A percentile compares a stretch with the other conserved stretches of the same genome.
Conservation (phyloP, 2,888 invertebrate species). For the Biston betularia region DNA sequence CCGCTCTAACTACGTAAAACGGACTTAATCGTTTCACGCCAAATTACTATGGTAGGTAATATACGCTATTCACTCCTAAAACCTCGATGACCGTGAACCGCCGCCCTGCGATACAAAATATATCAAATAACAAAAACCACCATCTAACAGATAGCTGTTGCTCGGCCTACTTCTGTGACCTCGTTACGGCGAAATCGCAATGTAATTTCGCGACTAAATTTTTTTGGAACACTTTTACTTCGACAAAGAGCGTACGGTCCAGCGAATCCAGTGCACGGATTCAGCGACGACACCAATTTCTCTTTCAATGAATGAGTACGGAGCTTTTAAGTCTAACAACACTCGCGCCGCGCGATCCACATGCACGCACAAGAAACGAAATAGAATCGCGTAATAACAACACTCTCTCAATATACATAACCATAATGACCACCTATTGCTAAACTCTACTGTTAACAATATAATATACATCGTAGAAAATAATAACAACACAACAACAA, state of each 20-base stretch:
- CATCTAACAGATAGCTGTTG: constrained; percentile 80
- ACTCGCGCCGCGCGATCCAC: constrained; percentile 39
- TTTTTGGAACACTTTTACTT: constrained; percentile 86
- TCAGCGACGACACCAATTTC: constrained; percentile 83
- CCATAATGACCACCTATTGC: background rate
- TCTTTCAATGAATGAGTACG: constrained; percentile 76
- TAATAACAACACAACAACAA: constrained; percentile 3
- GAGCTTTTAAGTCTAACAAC: constrained; percentile 55
- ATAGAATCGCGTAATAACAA: background rate
- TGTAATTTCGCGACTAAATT: constrained; percentile 84
- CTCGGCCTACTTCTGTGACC: constrained; percentile 82
- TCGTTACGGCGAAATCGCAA: constrained; percentile 84
- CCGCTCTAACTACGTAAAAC: constrained; percentile 47
- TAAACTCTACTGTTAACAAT: background rate
- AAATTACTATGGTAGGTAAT: constrained; percentile 48
- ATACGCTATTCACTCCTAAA: constrained; percentile 53
- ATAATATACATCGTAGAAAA: background rate
- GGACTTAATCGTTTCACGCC: constrained; percentile 48
- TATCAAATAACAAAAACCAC: constrained; percentile 67
- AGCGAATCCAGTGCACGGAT: constrained; percentile 64
- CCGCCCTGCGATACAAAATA: constrained; percentile 64
- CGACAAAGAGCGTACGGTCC: constrained; percentile 70
- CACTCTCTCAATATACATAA: background rate
- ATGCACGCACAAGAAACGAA: background rate
- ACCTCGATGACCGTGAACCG: constrained; percentile 70